phyloP scores from a whole-genome alignment of 1,140 invertebrate species.

The Hycleus cichorii region DNA sequence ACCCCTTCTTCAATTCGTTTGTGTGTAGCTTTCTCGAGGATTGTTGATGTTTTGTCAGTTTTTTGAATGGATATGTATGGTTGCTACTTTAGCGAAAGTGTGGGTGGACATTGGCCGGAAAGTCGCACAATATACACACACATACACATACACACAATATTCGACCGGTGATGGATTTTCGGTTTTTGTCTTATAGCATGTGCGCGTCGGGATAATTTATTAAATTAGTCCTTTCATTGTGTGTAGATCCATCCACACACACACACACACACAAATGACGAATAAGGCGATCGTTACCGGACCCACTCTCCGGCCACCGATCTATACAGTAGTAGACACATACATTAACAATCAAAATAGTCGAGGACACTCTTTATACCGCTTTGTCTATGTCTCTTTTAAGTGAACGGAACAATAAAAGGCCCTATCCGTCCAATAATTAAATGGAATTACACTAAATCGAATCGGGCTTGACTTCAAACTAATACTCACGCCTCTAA shows the following conservation, averaged over 20 bases:
- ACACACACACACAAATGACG: too few species aligned
- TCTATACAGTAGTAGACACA: too few species aligned
- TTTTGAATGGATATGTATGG: slow-evolving; percentile 1
- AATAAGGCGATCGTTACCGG: too few species aligned
- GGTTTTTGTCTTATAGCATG: slow-evolving; percentile 16
- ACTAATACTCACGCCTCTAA: too few species aligned
- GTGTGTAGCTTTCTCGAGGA: slow-evolving; percentile 2
- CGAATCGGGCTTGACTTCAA: too few species aligned
- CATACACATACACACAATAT: neutral
- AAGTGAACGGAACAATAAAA: too few species aligned
- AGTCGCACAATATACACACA: neutral
- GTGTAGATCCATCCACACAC: neutral
- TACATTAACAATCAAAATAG: too few species aligned
- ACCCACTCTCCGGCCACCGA: too few species aligned
- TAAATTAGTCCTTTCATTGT: slow-evolving; percentile 17
- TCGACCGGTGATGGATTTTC: slow-evolving; percentile 16
- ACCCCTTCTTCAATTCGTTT: neutral
- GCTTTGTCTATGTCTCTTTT: too few species aligned
- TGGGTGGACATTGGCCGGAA: slow-evolving; percentile 10
- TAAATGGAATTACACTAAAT: too few species aligned
- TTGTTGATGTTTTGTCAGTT: slow-evolving; percentile 11
- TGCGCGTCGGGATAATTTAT: slow-evolving; percentile 11
- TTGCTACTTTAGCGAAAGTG: neutral
- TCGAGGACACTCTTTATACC: too few species aligned
- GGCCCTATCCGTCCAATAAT: too few species aligned